These are phyloP conservation scores for Nettapus auritus DNA, from an alignment of 2,113 vertebrate species.

Conservation along the genomic window DNA sequence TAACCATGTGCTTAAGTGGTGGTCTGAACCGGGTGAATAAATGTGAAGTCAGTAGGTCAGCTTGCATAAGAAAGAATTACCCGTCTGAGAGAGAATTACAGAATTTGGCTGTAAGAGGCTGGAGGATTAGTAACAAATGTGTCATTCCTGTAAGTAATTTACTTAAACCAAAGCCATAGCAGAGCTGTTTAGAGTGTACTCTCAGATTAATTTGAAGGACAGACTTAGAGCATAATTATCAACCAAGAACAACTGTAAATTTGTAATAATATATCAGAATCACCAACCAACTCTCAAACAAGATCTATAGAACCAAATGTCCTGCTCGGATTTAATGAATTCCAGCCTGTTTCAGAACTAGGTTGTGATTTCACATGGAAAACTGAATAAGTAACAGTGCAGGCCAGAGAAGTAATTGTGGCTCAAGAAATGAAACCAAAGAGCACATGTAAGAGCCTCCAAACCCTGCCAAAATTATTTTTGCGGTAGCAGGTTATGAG, in stretches of 20 bases:
- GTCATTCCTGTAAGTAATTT: constrained; percentile 75
- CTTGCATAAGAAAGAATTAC: constrained; percentile 51
- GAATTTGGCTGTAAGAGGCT: constrained; percentile 27
- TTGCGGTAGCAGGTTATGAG: neutral
- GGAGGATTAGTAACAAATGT: constrained; percentile 71
- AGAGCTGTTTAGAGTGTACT: constrained; percentile 16
- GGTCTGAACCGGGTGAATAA: constrained; percentile 30
- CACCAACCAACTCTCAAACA: constrained; percentile 57
- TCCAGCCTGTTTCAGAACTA: constrained; percentile 57
- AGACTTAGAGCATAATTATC: constrained; percentile 70
- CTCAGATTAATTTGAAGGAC: constrained; percentile 65
- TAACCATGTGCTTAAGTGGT: constrained; percentile 42
- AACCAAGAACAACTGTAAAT: constrained; percentile 67
- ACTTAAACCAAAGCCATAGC: constrained; percentile 63
- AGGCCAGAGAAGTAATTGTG: constrained; percentile 21
- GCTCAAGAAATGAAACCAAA: constrained; percentile 26
- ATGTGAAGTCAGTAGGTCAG: constrained; percentile 50
- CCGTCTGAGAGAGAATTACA: constrained; percentile 49
- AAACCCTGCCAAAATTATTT: constrained; percentile 16
- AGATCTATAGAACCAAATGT: constrained; percentile 68
- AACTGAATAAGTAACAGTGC: neutral
- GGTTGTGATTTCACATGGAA: constrained; percentile 29
- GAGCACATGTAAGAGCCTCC: neutral
- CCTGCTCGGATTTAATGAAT: constrained; percentile 68
- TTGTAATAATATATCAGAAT: constrained; percentile 71